Base-by-base conservation (phyloP, 2,113 vertebrate genomes). In the Sturnus vulgaris region DNA sequence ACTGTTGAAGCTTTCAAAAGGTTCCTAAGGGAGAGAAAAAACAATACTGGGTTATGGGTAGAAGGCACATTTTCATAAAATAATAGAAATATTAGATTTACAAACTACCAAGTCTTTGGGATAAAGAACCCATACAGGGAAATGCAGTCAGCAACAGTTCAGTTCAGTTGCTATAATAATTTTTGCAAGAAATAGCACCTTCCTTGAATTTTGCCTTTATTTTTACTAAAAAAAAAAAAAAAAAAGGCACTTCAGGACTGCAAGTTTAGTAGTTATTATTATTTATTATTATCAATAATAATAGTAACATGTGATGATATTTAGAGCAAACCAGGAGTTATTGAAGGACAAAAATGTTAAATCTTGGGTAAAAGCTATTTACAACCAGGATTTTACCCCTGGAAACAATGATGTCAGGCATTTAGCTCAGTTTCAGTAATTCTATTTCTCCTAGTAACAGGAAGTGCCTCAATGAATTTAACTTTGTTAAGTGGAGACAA, bases 371-470 rank as follows among this genome's bases (percentile, higher is more conserved):
- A 82, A 84, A 88, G 24, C 4, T 69, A 33, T 61, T 68, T 73
- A 30, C 18, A 30, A 42, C 12, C 35, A 28, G 5, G 31, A 53
- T 49, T 89, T 65, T 83, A 73, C 47, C 40, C 37, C 61, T 72
- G 15, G 44, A 73, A 73, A 66, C 25, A 66, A 46, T 82, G 42
- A 82, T 50, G 71, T 39, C 60, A 63, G 64, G n/a, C 56, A 73
- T 52, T 70, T 72, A 77, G 25, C 59, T 95, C 53, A 69, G 47
- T 70, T 73, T 87, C 57, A 76, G 78, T 75, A 85, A 70, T 93
- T 92, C 72, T 77, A 61, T 94, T 95, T 92, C 79, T 85, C 35
- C 33, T 66, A 82, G 39, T 73, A 95, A 70, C 35, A 83, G 55
- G 77, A 87, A 93, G 20, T 66, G 21, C n/a, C 73, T 82, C 56